Evolutionary conservation across 2,797 vertebrate species (phyloP).

Genomic region (Trachurus trachurus): DNA sequence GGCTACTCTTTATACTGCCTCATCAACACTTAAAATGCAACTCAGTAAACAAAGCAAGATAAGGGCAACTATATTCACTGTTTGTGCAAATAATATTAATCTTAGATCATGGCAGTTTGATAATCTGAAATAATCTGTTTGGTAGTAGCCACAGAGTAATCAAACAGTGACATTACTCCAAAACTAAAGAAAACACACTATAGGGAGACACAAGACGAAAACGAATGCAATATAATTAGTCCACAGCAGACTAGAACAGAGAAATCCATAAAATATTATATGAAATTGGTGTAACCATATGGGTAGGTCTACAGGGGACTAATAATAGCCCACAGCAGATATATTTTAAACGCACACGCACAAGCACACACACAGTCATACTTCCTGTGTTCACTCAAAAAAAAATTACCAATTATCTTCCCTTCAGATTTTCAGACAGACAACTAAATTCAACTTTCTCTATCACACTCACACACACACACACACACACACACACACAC

Average conservation of each 20-base stretch:
- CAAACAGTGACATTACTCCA: not conserved
- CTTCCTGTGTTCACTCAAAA: constrained; percentile 20
- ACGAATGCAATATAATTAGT: not conserved
- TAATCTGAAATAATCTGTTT: not conserved
- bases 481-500: constrained; percentile 13
- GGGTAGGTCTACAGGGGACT: not conserved
- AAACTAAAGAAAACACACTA: not conserved
- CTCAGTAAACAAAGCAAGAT: not conserved
- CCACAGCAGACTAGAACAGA: not conserved
- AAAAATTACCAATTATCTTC: constrained; percentile 4
- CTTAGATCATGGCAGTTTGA: not conserved
- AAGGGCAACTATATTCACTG: not conserved
- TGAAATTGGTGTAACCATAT: not conserved
- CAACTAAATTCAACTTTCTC: constrained; percentile 3
- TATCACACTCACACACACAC: not conserved
- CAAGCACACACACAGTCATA: not conserved
- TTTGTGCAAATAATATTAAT: not conserved
- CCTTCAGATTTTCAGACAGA: constrained; percentile 15
- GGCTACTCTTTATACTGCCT: not conserved
- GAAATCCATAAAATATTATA: no score
- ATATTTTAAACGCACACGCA: not conserved
- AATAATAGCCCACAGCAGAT: not conserved
- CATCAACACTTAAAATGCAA: not conserved
- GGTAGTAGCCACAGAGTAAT: not conserved
- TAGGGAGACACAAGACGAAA: no score